Evolutionary conservation across 2,888 invertebrate genomes (phyloP).

Genomic region (Gortyna flavago): DNA sequence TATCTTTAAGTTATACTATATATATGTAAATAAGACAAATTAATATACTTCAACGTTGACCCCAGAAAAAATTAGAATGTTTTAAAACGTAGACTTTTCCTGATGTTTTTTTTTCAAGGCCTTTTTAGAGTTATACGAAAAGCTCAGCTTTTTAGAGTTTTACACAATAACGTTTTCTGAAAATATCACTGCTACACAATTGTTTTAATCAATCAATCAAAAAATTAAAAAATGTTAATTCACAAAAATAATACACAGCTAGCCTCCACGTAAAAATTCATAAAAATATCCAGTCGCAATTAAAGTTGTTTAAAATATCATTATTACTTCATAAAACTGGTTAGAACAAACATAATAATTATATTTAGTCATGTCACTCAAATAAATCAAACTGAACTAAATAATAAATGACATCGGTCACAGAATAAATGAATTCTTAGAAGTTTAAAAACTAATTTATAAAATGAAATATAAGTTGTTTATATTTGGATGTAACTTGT

Average conservation of each 20-base stretch:
- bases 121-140: neutral
- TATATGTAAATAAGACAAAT: neutral
- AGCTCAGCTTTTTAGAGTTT: neutral
- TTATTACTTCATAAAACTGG: neutral
- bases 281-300: neutral
- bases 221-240: too few species aligned
- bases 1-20: neutral
- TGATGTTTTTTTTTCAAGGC: neutral
- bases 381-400: conserved; percentile 10
- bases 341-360: neutral
- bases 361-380: neutral
- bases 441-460: conserved; percentile 44
- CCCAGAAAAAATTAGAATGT: neutral
- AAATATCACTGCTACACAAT: neutral
- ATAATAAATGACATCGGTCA: conserved; percentile 15
- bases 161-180: neutral
- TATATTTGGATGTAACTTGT: conserved; percentile 28
- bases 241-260: too few species aligned
- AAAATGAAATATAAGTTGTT: conserved; percentile 10
- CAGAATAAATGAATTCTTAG: conserved; percentile 19
- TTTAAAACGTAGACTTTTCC: neutral
- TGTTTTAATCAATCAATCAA: too few species aligned
- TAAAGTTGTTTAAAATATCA: neutral
- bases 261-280: neutral
- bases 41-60: neutral